Base-by-base conservation (phyloP, 2,888 invertebrate genomes). In the Listrodromus nycthemerus region DNA sequence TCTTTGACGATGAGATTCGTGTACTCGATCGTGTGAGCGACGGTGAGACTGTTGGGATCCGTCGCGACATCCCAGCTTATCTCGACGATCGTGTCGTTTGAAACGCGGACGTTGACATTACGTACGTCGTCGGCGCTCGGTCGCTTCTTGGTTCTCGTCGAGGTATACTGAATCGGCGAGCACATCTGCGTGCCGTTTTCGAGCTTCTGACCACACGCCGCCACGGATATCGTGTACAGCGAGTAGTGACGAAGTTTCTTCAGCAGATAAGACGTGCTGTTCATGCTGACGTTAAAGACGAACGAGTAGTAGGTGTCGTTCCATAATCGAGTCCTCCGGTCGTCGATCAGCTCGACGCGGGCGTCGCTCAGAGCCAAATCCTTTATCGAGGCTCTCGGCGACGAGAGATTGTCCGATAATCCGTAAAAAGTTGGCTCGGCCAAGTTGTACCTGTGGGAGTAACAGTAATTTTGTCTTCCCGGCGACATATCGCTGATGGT, bases 21-120 rank as follows among this genome's bases (percentile, higher is more conserved):
- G 88, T 95, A 95, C 85, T 95, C 94, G 13, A 96, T 91, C 27
- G 94, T 94, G 90, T 96, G 97, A 0, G 95, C 94, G 7, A 96
- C 93, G 6, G 96, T 95, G 2, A 95, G 89, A 0, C 96, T 95
- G 90, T 97, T 97, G 0, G 96, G 96, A 30, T 94, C 85, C n/a
- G 88, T 87, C 0, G 97, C 96, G 83, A 95, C 94, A 0, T 93
- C 91, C 96, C 97, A 97, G 4, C 86, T 87, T 0, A 95, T 85
- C n/a, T 90, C 86, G 0, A 92, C 90, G 19, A 91, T 91, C 0
- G 93, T 90, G 73, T 92, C 91, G 52, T 91, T 90, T 0, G 87
- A 86, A 2, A 91, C 86, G 2, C 86, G 78, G 0, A 90, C 89
- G 2, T 75, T 82, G 0, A 92, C 83, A 24, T 90, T 89, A 0